phyloP scores from a whole-genome alignment of 2,113 vertebrate genomes.

The Colossoma macropomum region DNA sequence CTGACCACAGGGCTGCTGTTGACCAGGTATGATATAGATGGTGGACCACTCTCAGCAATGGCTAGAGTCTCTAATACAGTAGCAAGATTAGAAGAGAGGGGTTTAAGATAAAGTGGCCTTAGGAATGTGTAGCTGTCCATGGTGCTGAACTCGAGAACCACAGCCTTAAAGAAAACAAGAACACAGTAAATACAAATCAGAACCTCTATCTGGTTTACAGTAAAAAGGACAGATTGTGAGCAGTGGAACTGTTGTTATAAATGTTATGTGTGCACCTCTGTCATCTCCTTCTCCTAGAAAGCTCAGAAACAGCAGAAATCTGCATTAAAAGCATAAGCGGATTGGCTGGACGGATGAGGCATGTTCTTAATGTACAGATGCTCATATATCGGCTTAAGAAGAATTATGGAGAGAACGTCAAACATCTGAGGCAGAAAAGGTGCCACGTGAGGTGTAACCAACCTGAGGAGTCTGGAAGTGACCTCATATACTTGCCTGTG shows the following conservation, averaged over 20 bases:
- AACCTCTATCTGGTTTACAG: not conserved
- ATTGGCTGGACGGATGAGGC: not conserved
- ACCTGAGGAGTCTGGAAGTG: not conserved
- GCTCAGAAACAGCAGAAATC: not conserved
- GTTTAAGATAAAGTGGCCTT: too few species aligned
- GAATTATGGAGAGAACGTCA: not conserved
- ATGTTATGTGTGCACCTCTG: not conserved
- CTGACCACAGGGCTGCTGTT: too few species aligned
- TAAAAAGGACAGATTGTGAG: not conserved
- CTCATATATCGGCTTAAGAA: not conserved
- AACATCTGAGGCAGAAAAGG: not conserved
- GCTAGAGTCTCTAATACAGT: too few species aligned
- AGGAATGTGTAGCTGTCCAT: constrained; percentile 16
- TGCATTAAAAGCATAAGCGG: not conserved
- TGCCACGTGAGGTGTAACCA: not conserved
- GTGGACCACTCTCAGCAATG: too few species aligned
- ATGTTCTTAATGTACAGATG: not conserved
- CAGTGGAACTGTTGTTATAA: not conserved
- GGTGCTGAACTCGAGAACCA: constrained; percentile 21
- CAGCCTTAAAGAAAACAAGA: too few species aligned
- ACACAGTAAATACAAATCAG: too few species aligned
- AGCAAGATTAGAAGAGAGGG: too few species aligned
- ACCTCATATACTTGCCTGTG: constrained; percentile 42
- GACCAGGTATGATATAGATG: too few species aligned
- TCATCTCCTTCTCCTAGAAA: not conserved